phyloP scores from a whole-genome alignment of 2,113 vertebrate genomes.

The Corydoras sp. region DNA sequence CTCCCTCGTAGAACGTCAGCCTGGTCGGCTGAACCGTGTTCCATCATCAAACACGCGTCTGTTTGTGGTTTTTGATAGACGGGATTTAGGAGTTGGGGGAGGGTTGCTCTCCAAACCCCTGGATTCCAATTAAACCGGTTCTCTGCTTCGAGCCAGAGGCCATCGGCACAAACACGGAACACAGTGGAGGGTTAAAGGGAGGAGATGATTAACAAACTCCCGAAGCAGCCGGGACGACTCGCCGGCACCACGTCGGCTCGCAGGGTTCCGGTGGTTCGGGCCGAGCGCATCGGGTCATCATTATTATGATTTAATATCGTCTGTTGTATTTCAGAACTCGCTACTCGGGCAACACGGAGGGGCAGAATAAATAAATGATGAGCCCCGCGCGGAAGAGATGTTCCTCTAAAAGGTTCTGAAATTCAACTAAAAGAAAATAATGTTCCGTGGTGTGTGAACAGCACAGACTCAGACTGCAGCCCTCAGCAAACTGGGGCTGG shows the following conservation, averaged over 20 bases:
- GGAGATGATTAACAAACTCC: slow-evolving; percentile 11
- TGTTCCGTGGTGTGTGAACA: not conserved
- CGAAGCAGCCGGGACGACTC: not conserved
- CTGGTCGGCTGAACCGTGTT: slow-evolving; percentile 27
- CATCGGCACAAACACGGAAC: slow-evolving; percentile 45
- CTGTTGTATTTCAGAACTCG: not conserved
- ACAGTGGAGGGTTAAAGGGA: not conserved
- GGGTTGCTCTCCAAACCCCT: slow-evolving; percentile 64
- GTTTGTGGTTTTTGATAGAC: slow-evolving; percentile 46
- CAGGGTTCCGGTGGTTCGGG: not conserved
- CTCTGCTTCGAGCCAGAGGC: slow-evolving; percentile 59
- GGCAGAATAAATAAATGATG: slow-evolving; percentile 17
- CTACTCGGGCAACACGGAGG: not conserved
- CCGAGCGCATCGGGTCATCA: not conserved
- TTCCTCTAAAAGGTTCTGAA: too few species aligned
- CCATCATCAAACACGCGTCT: slow-evolving; percentile 69
- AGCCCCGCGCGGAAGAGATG: not conserved
- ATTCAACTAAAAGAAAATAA: not conserved
- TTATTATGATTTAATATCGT: not conserved
- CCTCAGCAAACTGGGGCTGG: not conserved
- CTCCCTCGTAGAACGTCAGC: not conserved
- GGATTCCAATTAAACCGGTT: slow-evolving; percentile 71
- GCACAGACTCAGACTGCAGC: not conserved
- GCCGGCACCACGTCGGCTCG: not conserved
- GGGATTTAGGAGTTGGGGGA: slow-evolving; percentile 47